Percentiles rank a stretch among this genome's conserved stretches.
Evolutionary conservation across 2,113 vertebrate genomes (phyloP).

Genomic region (Anas platyrhynchos): DNA sequence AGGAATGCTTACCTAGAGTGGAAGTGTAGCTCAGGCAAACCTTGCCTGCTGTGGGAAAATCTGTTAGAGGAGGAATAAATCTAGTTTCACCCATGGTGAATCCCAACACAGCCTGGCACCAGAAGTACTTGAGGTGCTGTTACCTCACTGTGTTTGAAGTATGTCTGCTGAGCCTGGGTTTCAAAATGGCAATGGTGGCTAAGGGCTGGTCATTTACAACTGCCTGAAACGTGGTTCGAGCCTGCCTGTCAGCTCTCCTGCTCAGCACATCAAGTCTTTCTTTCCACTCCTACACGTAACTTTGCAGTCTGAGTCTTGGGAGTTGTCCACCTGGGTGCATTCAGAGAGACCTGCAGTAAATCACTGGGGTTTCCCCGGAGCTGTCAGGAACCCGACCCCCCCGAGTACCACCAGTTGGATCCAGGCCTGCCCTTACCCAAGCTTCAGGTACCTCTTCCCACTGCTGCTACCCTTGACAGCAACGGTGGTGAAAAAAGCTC

Average conservation of each 20-base stretch:
- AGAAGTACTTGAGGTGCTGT: background rate
- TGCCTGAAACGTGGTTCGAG: background rate
- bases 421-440: background rate
- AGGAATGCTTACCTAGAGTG: background rate
- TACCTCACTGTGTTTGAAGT: fast-evolving
- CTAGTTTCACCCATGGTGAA: background rate
- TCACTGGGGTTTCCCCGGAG: background rate
- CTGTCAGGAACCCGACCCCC: background rate
- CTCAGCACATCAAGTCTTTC: background rate
- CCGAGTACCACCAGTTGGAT: background rate
- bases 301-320: background rate
- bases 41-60: background rate
- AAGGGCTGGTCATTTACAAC: background rate
- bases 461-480: background rate
- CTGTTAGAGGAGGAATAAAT: fast-evolving
- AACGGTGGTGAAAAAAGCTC: background rate
- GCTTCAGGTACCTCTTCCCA: background rate
- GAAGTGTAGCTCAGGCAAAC: background rate
- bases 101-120: background rate
- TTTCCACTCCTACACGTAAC: background rate
- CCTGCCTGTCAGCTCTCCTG: background rate
- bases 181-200: background rate
- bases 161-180: background rate
- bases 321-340: background rate
- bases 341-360: fast-evolving